A percentile compares a stretch with the other conserved stretches of the same genome.
Conservation (phyloP, 2,888 invertebrate genomes). For the Brachyopa scutellaris region DNA sequence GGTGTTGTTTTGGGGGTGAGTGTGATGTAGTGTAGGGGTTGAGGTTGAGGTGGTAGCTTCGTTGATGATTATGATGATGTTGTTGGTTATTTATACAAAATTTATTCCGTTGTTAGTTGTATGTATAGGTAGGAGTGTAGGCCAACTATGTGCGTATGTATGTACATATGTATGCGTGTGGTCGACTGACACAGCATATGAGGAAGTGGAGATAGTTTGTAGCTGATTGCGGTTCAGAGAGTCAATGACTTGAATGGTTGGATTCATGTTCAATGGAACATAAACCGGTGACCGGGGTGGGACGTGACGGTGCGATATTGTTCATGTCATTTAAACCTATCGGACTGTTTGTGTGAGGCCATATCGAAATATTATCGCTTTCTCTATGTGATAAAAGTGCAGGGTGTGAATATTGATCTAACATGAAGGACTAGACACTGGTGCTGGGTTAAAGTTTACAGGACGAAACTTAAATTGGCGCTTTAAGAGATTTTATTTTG, state of each 20-base stretch:
- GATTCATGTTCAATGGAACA: constrained; percentile 69
- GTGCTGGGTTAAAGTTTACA: background rate
- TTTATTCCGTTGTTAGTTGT: constrained; percentile 43
- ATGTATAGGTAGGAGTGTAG: background rate
- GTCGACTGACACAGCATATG: constrained; percentile 9
- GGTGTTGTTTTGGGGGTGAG: constrained; percentile 43
- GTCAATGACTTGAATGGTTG: constrained; percentile 70
- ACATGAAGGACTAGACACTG: constrained; percentile 41
- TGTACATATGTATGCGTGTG: no score
- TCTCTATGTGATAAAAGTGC: constrained; percentile 5
- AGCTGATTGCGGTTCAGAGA: constrained; percentile 68
- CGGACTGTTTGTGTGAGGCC: constrained; percentile 45
- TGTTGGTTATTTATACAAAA: constrained; percentile 68
- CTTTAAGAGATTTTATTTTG: background rate
- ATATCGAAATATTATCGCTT: constrained; percentile 53
- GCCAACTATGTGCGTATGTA: background rate
- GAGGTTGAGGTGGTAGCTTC: constrained; percentile 2
- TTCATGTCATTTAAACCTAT: constrained; percentile 51
- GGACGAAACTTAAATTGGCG: background rate
- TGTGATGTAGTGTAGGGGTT: background rate
- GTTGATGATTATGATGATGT: constrained; percentile 69
- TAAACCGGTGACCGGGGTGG: constrained; percentile 40
- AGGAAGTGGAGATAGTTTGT: constrained; percentile 56
- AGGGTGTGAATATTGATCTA: constrained; percentile 50
- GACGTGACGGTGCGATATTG: constrained; percentile 11